Evolutionary conservation across 2,888 invertebrate genomes (phyloP).

Genomic region (Alcis repandata): DNA sequence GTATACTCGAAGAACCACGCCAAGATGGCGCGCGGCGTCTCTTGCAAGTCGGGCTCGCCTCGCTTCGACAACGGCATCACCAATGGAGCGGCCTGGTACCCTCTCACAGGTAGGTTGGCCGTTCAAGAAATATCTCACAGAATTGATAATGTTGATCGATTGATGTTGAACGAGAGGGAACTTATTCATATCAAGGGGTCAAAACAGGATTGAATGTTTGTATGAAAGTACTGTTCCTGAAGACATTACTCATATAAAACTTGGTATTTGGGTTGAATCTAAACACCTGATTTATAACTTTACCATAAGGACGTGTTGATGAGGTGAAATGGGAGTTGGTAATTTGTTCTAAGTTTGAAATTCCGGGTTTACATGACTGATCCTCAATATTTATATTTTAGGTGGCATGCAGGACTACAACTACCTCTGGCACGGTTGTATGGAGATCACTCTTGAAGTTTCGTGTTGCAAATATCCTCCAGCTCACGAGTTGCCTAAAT

Average conservation of each 20-base stretch:
- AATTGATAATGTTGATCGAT: too few relatives aligned
- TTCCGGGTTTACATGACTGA: not conserved
- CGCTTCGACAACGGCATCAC: conserved; percentile 96
- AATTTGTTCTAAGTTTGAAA: too few relatives aligned
- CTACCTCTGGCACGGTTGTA: conserved; percentile 96
- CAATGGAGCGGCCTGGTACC: conserved; percentile 98
- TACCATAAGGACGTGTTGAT: too few relatives aligned
- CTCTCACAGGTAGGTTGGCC: conserved; percentile 88
- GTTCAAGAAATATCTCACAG: not conserved
- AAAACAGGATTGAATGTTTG: too few relatives aligned
- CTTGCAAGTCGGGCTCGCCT: conserved; percentile 91
- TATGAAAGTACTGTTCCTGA: too few relatives aligned
- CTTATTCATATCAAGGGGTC: too few relatives aligned
- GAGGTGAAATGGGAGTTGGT: too few relatives aligned
- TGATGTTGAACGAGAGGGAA: too few relatives aligned
- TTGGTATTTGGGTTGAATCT: too few relatives aligned
- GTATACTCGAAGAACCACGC: conserved; percentile 95
- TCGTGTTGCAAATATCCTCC: conserved; percentile 98
- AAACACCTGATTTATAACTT: too few relatives aligned
- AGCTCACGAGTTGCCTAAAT: conserved; percentile 91
- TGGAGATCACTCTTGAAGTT: conserved; percentile 97
- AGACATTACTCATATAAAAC: too few relatives aligned
- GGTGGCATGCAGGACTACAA: conserved; percentile 98
- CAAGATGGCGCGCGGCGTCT: conserved; percentile 94
- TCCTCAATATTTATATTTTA: conserved; percentile 45